phyloP scores from a whole-genome alignment of 2,113 vertebrate species.

The Sula dactylatra region DNA sequence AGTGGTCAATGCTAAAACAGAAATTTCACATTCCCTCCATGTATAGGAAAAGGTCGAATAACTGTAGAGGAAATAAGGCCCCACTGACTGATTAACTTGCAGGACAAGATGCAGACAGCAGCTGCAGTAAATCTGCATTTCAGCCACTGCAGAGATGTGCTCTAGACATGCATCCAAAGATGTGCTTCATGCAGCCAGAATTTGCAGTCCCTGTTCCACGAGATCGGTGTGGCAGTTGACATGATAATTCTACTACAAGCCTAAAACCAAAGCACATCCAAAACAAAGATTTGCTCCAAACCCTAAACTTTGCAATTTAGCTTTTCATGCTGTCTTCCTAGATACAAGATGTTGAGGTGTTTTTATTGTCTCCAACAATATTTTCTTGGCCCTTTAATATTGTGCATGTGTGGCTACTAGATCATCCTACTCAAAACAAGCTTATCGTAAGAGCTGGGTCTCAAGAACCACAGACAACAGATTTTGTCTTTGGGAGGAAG shows the following conservation, averaged over 20 bases:
- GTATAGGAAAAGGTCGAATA: neutral
- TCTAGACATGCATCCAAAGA: neutral
- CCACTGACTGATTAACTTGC: neutral
- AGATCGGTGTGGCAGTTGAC: neutral
- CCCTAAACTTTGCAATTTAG: neutral
- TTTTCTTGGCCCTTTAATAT: neutral
- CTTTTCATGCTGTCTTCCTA: neutral
- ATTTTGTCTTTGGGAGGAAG: neutral
- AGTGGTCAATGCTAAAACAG: neutral
- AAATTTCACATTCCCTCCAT: neutral
- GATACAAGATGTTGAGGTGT: neutral
- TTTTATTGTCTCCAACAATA: neutral
- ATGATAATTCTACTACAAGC: neutral
- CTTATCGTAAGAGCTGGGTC: neutral
- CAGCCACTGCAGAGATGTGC: neutral
- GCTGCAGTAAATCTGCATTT: conserved; percentile 16
- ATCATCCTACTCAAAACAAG: neutral
- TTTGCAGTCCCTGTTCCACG: neutral
- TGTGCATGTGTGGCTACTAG: neutral
- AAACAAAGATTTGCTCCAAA: neutral
- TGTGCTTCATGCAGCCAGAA: neutral
- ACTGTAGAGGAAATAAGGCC: neutral
- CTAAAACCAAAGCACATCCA: neutral
- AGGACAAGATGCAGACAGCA: neutral
- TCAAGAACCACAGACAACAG: neutral